Conservation (phyloP, 2,797 vertebrate species). For the Pseudocheirus occidentalis region DNA sequence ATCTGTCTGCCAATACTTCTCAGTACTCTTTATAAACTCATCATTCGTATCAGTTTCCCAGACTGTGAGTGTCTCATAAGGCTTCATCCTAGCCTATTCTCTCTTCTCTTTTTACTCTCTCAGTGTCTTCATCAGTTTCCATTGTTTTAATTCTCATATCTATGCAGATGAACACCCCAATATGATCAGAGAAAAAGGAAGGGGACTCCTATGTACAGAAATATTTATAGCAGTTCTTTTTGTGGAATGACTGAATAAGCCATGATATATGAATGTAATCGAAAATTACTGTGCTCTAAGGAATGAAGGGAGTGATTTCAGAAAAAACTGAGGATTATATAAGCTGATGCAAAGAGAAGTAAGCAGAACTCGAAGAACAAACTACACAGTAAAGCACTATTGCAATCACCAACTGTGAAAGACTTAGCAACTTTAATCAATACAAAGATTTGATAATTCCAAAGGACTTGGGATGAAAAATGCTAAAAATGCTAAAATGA, state of each 20-base stretch:
- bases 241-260: neutral
- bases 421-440: neutral
- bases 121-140: neutral
- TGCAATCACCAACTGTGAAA: neutral
- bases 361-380: neutral
- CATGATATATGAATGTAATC: neutral
- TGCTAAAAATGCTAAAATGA: too few species aligned
- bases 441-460: neutral
- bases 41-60: neutral
- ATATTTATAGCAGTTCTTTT: neutral
- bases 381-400: neutral
- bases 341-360: neutral
- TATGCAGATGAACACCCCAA: neutral
- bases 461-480: neutral
- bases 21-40: neutral
- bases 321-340: neutral
- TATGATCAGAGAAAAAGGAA: neutral
- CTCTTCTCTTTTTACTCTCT: neutral
- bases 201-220: neutral
- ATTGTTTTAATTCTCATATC: neutral
- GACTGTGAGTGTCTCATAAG: neutral
- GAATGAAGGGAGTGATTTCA: neutral
- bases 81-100: neutral
- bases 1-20: neutral
- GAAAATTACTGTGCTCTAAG: neutral